A percentile compares a stretch with the other conserved stretches of the same genome.
These are phyloP conservation scores for Petromus typicus DNA, from an alignment of 2,113 vertebrate species.

Conservation along the genomic window DNA sequence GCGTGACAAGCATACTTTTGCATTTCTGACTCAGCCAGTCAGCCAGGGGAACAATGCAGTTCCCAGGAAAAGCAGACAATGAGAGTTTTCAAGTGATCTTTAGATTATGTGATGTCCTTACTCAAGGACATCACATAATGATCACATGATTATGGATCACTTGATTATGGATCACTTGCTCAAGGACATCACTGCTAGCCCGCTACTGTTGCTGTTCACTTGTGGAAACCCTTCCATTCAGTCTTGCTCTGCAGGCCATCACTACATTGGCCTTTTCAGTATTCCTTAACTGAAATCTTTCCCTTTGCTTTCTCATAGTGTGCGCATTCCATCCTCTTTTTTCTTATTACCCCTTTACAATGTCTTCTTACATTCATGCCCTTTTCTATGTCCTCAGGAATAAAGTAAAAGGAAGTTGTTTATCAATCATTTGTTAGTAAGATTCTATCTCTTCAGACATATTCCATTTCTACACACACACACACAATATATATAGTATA, in stretches of 20 bases:
- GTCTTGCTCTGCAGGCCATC: not conserved
- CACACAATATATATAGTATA: not conserved
- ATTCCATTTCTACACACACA: not conserved
- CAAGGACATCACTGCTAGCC: not conserved
- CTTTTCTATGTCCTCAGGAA: not conserved
- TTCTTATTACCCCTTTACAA: not conserved
- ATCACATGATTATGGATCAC: too few species aligned
- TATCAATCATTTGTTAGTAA: slow-evolving; percentile 10
- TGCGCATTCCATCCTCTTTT: not conserved
- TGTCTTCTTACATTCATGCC: not conserved
- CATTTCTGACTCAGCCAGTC: not conserved
- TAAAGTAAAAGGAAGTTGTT: not conserved
- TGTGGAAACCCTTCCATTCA: not conserved
- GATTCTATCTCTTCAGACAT: not conserved
- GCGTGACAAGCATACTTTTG: not conserved
- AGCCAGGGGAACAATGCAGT: not conserved
- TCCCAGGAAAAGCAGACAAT: not conserved
- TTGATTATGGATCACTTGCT: too few species aligned
- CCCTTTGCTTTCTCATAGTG: not conserved
- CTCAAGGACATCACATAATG: not conserved
- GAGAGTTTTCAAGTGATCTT: not conserved
- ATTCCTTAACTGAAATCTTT: not conserved
- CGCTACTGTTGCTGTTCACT: not conserved
- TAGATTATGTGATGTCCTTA: not conserved
- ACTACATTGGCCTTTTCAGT: not conserved